These are phyloP conservation scores for Sinhomidia bicolor DNA, from an alignment of 2,888 invertebrate genomes.

Conservation along the genomic window DNA sequence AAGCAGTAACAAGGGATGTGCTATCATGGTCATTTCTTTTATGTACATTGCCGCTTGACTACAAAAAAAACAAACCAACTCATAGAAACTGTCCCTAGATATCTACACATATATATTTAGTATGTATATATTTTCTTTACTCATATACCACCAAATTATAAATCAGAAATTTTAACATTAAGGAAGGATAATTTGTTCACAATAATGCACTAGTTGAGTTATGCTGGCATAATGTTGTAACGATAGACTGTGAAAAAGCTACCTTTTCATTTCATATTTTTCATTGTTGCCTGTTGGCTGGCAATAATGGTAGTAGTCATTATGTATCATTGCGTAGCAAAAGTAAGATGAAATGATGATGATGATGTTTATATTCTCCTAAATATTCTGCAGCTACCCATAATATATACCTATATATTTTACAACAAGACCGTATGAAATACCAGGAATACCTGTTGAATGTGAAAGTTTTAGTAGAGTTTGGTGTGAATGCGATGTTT, in stretches of 20 bases:
- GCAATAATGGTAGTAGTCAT: not conserved
- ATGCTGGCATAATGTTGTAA: no score
- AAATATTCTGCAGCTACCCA: no score
- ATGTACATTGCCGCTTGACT: no score
- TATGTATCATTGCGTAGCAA: constrained; percentile 26
- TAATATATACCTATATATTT: not conserved
- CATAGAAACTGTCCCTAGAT: no score
- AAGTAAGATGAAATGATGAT: not conserved
- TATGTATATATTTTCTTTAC: no score
- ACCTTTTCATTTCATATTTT: not conserved
- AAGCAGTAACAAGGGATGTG: no score
- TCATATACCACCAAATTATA: no score
- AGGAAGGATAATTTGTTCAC: not conserved
- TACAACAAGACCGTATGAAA: not conserved
- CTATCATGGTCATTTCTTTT: no score
- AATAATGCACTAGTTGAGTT: no score
- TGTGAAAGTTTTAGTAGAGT: constrained; percentile 60
- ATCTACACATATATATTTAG: no score
- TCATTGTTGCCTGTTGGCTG: constrained; percentile 29
- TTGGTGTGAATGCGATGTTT: constrained; percentile 27
- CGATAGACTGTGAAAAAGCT: not conserved
- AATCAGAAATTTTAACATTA: not conserved
- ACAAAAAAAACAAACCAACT: no score
- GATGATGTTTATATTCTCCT: no score
- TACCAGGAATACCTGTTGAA: constrained; percentile 62